Base-by-base conservation (phyloP, 2,797 vertebrate genomes). In the Margarornis squamiger region DNA sequence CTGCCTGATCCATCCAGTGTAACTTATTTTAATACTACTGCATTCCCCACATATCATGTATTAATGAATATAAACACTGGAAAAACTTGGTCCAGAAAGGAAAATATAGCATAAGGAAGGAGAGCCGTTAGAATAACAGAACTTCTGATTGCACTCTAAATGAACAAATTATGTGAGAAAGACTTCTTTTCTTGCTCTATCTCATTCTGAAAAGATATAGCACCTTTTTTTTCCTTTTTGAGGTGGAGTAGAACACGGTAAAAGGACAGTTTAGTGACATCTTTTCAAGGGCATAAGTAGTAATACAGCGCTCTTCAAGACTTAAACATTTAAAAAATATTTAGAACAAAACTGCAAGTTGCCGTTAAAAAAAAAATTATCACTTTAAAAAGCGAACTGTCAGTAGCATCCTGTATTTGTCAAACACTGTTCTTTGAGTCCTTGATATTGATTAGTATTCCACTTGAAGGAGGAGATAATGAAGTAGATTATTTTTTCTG, bases 381-480 rank as follows among this genome's bases (percentile, higher is more conserved):
- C 68, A 34, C 30, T 90, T 91, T 39, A 77, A 72, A 63, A 86
- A 71, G 14, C 49, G n/a, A 93, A 86, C 57, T 68, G 83, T 66
- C n/a, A 65, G 65, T 61, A 93, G 41, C 59, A 91, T 59, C 70
- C 59, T 84, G 59, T 29, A 71, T 82, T 91, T 81, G 61, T 86
- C 82, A 93, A 90, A 90, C 30, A 45, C 27, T 71, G 41, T 90
- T 95, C 90, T 73, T 86, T 49, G 80, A 91, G 62, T 83, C 88
- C 79, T 92, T 92, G 62, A 86, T 93, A 88, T 66, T 94, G 91
- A 92, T 95, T 92, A 83, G 81, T 66, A 96, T 92, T 95, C 85
- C 67, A 91, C 85, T 81, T 94, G 91, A 91, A 88, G 10, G 5
- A 67, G 39, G 18, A 81, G 71, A 92, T 93, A 95, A 95, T 95